Conservation (phyloP, 2,797 vertebrate species). For the Tapera naevia region DNA sequence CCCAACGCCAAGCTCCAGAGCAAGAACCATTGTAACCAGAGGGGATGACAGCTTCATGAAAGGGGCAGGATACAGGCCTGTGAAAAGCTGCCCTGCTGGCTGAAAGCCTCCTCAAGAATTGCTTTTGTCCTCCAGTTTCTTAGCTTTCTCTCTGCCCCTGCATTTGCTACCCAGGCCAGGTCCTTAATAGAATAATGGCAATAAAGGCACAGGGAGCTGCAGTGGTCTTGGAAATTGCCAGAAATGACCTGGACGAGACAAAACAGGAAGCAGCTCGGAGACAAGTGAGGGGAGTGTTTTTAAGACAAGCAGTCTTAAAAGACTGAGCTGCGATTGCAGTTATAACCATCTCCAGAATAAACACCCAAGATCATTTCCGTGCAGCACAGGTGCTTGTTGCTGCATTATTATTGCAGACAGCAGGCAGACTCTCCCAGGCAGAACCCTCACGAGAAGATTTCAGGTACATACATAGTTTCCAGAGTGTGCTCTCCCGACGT, state of each 20-base stretch:
- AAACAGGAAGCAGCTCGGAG: background rate
- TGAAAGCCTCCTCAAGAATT: background rate
- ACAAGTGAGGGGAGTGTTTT: background rate
- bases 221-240: background rate
- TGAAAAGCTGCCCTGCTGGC: background rate
- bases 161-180: background rate
- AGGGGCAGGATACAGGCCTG: background rate
- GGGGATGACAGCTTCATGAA: no score
- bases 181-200: background rate
- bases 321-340: no score
- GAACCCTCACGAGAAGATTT: no score
- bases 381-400: no score
- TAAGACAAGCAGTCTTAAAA: no score
- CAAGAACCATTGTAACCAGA: fast-evolving
- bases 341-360: no score
- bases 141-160: background rate
- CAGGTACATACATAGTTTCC: no score
- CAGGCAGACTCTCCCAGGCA: no score
- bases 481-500: no score
- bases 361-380: no score
- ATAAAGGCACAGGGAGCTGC: background rate
- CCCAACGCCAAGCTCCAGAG: background rate
- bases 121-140: background rate
- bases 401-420: no score
- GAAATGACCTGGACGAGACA: background rate